These are phyloP conservation scores for Ceratosolen fusciceps DNA, from an alignment of 1,140 invertebrate species.

Conservation along the genomic window DNA sequence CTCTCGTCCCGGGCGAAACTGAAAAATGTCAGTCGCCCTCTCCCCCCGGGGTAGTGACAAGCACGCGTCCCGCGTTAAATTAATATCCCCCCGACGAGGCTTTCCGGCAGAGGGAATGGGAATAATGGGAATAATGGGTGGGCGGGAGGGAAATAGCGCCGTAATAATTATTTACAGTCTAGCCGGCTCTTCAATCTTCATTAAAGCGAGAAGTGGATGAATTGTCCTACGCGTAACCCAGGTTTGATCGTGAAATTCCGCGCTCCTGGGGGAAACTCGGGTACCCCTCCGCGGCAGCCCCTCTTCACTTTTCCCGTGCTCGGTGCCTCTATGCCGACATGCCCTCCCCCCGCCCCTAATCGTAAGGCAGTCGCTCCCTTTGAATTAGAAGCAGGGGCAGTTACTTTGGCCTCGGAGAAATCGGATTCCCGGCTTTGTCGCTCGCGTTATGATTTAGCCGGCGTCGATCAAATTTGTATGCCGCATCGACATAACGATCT, in stretches of 20 bases:
- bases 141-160: neutral
- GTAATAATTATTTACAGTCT: conserved; percentile 56
- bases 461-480: neutral
- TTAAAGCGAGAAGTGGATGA: conserved; percentile 50
- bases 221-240: neutral
- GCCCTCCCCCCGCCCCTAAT: neutral
- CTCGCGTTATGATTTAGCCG: neutral
- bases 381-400: neutral
- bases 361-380: neutral
- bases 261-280: neutral
- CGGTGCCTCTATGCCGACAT: neutral
- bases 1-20: neutral
- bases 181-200: conserved; percentile 59
- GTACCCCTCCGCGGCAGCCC: neutral
- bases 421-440: neutral
- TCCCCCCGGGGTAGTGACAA: neutral
- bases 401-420: neutral
- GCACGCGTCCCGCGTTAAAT: conserved; percentile 50
- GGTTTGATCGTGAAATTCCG: conserved; percentile 35
- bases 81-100: conserved; percentile 51
- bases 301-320: neutral
- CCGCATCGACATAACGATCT: neutral
- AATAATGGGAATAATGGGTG: too few species aligned
- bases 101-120: neutral
- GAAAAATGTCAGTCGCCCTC: neutral